Base-by-base conservation (phyloP, 2,888 invertebrate genomes). In the Oscheius sp. region DNA sequence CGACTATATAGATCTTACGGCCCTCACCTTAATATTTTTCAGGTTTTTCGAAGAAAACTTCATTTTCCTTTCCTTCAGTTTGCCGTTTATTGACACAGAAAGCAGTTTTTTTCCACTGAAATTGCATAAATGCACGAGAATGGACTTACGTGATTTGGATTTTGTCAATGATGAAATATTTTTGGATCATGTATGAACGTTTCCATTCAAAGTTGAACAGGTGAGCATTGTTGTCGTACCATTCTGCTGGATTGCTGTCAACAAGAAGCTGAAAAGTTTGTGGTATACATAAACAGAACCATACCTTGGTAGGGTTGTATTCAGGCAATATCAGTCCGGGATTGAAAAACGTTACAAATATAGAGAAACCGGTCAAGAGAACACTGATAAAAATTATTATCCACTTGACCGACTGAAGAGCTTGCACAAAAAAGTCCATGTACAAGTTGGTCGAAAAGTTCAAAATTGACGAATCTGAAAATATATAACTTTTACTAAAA, bases 281-380 rank as follows among this genome's bases (percentile, higher is more conserved):
- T 21, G 21, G 21, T 21, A 21, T 0, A 21, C 21, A 21, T 21
- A 21, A 32, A 50, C 7, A 13, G 9, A n/a, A 13, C 35, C 9
- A 29, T 48, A 82, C 79, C 75, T 77, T 78, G n/a, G 80, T 82
- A 2, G 87, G 87, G 76, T 87, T 87, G 74, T 84, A 86, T 59
- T 78, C 79, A 13, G 87, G 87, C 32, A 85, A 77, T 5, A 70
- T 63, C 47, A 82, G 42, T 50, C 81, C 81, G 4, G 81, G 80
- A 58, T 74, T 59, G 47, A 77, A 42, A 33, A 82, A 76, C 55
- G 80, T 70, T 48, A 75, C 48, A 42, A 66, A 71, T 65, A 72
- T 7, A 3, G 78, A 76, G 42, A 74, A 57, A 29, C 51, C 51
- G 1, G 81, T 70, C 11, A 77, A 21, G 5, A 78, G 50, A 1